These are phyloP conservation scores for Synodontis membranacea DNA, from an alignment of 2,113 vertebrate species.

Conservation along the genomic window DNA sequence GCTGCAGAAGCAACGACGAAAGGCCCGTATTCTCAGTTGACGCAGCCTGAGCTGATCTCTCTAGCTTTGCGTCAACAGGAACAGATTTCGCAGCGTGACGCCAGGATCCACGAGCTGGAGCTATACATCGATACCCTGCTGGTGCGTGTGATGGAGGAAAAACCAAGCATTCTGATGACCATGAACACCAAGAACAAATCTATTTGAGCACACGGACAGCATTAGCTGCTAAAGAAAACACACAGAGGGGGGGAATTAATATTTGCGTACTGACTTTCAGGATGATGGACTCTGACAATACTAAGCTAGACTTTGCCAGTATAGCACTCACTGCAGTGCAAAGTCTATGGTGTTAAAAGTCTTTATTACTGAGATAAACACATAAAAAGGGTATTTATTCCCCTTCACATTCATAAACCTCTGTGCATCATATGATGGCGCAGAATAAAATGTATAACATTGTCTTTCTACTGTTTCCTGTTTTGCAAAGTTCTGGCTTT, in stretches of 20 bases:
- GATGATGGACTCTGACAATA: not conserved
- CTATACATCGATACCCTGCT: conserved; percentile 92
- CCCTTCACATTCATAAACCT: not conserved
- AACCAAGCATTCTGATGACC: conserved; percentile 84
- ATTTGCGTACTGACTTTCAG: not conserved
- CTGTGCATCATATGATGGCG: not conserved
- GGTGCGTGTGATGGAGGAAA: conserved; percentile 89
- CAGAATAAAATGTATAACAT: not conserved
- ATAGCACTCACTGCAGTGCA: not conserved
- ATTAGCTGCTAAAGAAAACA: not conserved
- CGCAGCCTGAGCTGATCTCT: conserved; percentile 85
- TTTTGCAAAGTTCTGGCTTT: not conserved
- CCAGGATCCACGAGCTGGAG: conserved; percentile 84
- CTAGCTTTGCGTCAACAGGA: conserved; percentile 87
- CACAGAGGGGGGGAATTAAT: too few relatives aligned
- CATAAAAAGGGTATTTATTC: not conserved
- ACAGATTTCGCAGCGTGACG: conserved; percentile 77
- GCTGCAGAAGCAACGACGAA: conserved; percentile 55
- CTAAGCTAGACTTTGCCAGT: not conserved
- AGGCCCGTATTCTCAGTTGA: conserved; percentile 86
- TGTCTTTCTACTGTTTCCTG: not conserved
- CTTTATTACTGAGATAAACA: conserved; percentile 5
- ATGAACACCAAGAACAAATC: conserved; percentile 58
- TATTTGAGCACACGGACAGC: not conserved
- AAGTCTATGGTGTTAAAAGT: not conserved